These are phyloP conservation scores for Patella pellucida DNA, from an alignment of 2,888 invertebrate species.

Conservation along the genomic window DNA sequence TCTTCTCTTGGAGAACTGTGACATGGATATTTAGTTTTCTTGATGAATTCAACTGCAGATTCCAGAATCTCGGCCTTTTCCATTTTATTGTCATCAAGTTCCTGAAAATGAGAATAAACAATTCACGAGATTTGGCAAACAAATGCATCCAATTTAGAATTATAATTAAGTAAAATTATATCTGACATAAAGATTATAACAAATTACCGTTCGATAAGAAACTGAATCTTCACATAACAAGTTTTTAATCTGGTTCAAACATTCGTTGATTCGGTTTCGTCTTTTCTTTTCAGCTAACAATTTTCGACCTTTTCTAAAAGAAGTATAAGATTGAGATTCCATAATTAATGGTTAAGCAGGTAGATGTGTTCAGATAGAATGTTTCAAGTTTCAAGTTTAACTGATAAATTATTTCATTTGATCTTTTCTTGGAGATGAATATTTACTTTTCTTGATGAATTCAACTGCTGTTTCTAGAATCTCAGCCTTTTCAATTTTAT, in stretches of 20 bases:
- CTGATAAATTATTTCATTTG: not conserved
- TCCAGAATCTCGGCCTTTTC: no score
- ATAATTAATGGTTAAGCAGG: not conserved
- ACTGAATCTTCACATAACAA: not conserved
- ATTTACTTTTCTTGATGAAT: not conserved
- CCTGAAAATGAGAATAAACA: not conserved
- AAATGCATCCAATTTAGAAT: no score
- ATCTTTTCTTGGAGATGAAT: not conserved
- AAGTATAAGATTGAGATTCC: no score
- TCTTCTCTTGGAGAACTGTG: not conserved
- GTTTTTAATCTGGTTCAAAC: not conserved
- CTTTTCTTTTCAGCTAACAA: conserved; percentile 8
- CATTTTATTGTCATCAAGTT: no score
- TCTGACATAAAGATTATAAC: no score
- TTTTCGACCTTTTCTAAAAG: not conserved
- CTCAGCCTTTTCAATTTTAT: conserved; percentile 5
- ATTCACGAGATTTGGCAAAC: no score
- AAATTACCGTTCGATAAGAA: not conserved
- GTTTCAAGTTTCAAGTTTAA: not conserved
- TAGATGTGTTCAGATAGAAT: not conserved
- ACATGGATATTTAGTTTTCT: not conserved
- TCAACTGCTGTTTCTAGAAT: not conserved
- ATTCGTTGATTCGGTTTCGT: not conserved
- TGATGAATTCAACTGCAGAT: conserved; percentile 7
- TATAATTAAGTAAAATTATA: no score